A percentile compares a stretch with the other conserved stretches of the same genome.
These are phyloP conservation scores for Sylvia atricapilla DNA, from an alignment of 2,113 vertebrate genomes.

Conservation along the genomic window DNA sequence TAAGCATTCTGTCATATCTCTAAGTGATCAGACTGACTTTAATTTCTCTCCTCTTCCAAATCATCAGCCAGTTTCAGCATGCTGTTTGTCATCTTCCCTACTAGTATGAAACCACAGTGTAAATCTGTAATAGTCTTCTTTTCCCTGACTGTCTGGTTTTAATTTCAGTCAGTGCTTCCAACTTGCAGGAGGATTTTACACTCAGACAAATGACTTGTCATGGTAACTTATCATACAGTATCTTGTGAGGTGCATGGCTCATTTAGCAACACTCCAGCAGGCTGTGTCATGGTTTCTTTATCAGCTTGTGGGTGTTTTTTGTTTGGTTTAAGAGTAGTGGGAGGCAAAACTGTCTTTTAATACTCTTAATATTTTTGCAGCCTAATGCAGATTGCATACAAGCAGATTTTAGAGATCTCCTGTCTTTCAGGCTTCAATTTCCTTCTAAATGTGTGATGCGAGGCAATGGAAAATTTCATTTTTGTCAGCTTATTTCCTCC, in stretches of 20 bases:
- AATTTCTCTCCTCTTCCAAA: neutral
- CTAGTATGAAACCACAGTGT: neutral
- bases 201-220: neutral
- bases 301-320: neutral
- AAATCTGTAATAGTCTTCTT: neutral
- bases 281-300: neutral
- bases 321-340: neutral
- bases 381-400: neutral
- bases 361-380: neutral
- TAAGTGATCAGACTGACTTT: neutral
- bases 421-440: constrained; percentile 16
- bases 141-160: neutral
- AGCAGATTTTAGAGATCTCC: neutral
- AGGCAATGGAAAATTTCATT: neutral
- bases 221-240: neutral
- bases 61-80: neutral
- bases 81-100: neutral
- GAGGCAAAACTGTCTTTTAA: neutral
- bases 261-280: neutral
- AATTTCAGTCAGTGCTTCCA: neutral
- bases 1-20: neutral
- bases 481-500: neutral
- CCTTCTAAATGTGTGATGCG: neutral
- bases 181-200: neutral
- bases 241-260: neutral